Percentiles rank a stretch among this genome's conserved stretches.
These are phyloP conservation scores for Wasmannia auropunctata DNA, from an alignment of 1,140 invertebrate species.

Conservation along the genomic window DNA sequence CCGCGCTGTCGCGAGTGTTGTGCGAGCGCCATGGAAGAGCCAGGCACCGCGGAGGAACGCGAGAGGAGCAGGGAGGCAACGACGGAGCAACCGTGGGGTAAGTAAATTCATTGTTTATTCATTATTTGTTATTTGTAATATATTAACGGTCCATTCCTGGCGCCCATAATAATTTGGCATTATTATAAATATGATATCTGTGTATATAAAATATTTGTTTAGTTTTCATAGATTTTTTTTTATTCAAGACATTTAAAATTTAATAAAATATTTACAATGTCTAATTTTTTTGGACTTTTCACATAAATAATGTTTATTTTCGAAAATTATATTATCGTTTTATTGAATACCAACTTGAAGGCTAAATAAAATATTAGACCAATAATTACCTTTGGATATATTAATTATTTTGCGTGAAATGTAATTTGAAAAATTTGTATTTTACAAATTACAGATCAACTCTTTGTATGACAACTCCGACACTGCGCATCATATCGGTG, in stretches of 20 bases:
- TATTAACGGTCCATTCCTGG: not conserved
- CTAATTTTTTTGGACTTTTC: not conserved
- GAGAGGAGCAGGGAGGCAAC: not conserved
- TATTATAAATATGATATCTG: not conserved
- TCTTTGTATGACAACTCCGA: not conserved
- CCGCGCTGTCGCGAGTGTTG: not conserved
- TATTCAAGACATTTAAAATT: not conserved
- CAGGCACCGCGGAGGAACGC: not conserved
- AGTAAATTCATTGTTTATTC: not conserved
- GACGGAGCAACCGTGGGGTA: not conserved
- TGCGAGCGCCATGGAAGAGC: not conserved
- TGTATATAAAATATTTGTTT: not conserved
- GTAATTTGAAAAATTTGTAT: constrained; percentile 1
- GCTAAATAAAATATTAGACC: not conserved
- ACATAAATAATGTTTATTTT: not conserved
- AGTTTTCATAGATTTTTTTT: too few species aligned
- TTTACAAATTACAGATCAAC: not conserved
- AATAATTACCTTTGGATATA: not conserved
- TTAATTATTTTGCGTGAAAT: not conserved
- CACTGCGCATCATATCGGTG: not conserved
- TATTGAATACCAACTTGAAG: not conserved
- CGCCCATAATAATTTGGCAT: too few species aligned
- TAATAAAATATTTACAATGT: not conserved
- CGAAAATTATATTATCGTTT: not conserved
- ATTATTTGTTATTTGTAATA: not conserved